phyloP scores from a whole-genome alignment of 2,888 invertebrate genomes.

The Sarcophaga carnaria region DNA sequence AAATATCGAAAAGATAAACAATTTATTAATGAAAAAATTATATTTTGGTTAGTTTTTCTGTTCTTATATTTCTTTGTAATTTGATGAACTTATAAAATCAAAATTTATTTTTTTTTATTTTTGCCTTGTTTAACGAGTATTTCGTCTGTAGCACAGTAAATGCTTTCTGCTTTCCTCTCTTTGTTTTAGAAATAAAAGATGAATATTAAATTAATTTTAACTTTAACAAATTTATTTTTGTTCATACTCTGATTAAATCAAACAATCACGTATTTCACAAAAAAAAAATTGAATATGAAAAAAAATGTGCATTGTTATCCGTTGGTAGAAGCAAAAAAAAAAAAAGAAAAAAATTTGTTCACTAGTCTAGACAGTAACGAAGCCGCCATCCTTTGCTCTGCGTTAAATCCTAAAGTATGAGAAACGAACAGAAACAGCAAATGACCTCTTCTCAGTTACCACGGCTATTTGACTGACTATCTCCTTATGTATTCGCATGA shows the following conservation, averaged over 20 bases:
- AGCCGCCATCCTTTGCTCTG: conserved; percentile 67
- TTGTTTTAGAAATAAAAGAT: conserved; percentile 52
- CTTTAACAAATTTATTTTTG: conserved; percentile 51
- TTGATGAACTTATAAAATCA: conserved; percentile 19
- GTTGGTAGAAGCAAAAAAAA: conserved; percentile 43
- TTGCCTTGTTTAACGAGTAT: neutral
- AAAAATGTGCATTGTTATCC: conserved; percentile 69
- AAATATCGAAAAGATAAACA: no score
- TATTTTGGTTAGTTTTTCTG: no score
- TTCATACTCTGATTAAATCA: conserved; percentile 69
- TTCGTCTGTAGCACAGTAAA: neutral
- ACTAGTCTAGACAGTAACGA: conserved; percentile 70
- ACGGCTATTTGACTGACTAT: conserved; percentile 66
- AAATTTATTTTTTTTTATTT: conserved; percentile 35
- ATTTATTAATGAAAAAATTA: no score
- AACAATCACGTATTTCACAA: conserved; percentile 66
- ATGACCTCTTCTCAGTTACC: conserved; percentile 70
- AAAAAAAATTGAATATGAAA: conserved; percentile 60
- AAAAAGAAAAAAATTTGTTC: conserved; percentile 57
- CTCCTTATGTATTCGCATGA: conserved; percentile 66
- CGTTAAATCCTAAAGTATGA: conserved; percentile 66
- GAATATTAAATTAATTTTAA: conserved; percentile 67
- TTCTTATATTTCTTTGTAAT: no score
- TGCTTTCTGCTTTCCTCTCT: conserved; percentile 29
- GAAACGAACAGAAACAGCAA: conserved; percentile 68